Conservation (phyloP, 2,113 vertebrate genomes). For the Podarcis raffonei region DNA sequence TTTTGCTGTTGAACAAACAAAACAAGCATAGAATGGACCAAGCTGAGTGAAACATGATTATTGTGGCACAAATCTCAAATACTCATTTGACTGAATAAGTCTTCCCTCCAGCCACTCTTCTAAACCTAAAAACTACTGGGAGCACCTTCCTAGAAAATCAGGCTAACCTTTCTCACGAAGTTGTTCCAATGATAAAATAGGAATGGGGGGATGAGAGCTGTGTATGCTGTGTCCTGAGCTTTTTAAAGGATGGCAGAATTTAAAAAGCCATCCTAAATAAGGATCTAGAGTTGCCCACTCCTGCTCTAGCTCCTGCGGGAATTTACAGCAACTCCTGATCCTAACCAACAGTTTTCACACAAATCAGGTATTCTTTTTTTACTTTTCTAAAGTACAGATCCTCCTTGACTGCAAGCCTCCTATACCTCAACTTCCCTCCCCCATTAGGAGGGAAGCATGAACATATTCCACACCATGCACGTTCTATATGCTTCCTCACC, state of each 20-base stretch:
- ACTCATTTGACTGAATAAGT: background rate
- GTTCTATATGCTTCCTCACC: background rate
- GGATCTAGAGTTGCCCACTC: background rate
- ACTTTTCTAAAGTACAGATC: background rate
- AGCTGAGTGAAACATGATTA: background rate
- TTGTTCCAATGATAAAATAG: background rate
- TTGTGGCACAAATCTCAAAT: background rate
- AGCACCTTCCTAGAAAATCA: background rate
- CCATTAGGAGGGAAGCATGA: background rate
- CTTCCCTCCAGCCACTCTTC: background rate
- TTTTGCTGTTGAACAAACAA: background rate
- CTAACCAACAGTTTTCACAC: background rate
- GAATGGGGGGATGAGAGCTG: background rate
- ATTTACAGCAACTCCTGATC: background rate
- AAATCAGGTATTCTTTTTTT: background rate
- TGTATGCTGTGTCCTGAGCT: too few relatives aligned
- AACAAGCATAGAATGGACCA: background rate
- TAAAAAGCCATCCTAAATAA: background rate
- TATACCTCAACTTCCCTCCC: background rate
- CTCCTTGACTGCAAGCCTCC: background rate
- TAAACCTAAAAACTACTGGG: background rate
- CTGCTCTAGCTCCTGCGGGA: too few relatives aligned
- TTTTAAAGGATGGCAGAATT: background rate
- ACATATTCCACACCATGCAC: background rate
- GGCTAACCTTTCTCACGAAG: background rate